phyloP scores from a whole-genome alignment of 2,888 invertebrate genomes.

The Papilio protenor region DNA sequence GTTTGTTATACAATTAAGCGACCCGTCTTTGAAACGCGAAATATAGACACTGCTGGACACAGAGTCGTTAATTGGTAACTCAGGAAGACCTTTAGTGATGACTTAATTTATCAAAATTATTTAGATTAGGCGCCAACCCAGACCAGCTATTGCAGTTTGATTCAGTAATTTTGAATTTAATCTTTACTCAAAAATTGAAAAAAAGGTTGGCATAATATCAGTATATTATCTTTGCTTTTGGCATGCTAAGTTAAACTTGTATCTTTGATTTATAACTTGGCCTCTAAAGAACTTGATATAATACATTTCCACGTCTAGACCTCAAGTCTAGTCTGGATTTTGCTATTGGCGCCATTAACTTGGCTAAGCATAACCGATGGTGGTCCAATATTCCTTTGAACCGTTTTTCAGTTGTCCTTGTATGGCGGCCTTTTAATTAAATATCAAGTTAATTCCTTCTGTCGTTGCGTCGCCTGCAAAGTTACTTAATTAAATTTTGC shows the following conservation, averaged over 20 bases:
- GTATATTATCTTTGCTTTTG: neutral
- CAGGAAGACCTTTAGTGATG: neutral
- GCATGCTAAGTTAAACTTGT: neutral
- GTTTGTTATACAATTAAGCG: slow-evolving; percentile 17
- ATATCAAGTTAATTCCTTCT: slow-evolving; percentile 2
- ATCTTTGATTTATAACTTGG: neutral
- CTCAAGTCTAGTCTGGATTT: neutral
- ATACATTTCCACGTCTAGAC: neutral
- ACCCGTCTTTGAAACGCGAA: neutral
- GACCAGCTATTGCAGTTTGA: neutral
- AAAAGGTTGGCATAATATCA: neutral
- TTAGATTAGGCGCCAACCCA: neutral
- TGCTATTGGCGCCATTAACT: neutral
- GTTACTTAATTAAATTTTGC: slow-evolving; percentile 23
- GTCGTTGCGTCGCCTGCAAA: slow-evolving; percentile 6
- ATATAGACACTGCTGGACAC: neutral
- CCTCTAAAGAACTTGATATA: neutral
- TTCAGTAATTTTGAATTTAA: neutral
- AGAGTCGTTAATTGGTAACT: neutral
- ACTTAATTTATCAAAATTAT: neutral
- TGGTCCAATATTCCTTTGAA: neutral
- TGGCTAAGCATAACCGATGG: neutral
- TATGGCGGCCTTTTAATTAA: neutral
- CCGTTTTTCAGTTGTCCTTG: neutral
- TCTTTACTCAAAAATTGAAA: neutral